phyloP scores from a whole-genome alignment of 2,888 invertebrate genomes.

The Sesamia inferens region DNA sequence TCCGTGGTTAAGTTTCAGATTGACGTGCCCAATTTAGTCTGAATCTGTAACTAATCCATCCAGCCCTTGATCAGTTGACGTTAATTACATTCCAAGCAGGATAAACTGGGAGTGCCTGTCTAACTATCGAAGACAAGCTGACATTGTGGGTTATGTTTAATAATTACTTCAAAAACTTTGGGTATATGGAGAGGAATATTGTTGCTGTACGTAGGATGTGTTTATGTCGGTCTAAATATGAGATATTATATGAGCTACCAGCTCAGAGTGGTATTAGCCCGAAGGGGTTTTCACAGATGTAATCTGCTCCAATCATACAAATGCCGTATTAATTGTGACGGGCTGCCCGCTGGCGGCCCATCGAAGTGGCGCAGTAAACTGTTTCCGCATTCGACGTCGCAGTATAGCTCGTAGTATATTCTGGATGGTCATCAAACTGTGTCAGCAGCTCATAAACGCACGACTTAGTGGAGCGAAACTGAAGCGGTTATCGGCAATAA shows the following conservation, averaged over 20 bases:
- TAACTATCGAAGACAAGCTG: conserved; percentile 56
- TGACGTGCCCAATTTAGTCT: conserved; percentile 68
- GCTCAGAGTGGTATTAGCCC: background rate
- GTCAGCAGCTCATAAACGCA: conserved; percentile 59
- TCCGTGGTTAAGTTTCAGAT: conserved; percentile 65
- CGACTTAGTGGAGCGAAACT: conserved; percentile 52
- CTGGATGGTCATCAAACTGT: conserved; percentile 48
- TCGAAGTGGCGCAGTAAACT: conserved; percentile 42
- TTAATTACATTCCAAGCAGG: conserved; percentile 59
- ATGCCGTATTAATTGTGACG: conserved; percentile 35
- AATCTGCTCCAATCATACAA: conserved; percentile 28
- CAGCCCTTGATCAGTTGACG: conserved; percentile 56
- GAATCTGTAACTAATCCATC: conserved; percentile 67
- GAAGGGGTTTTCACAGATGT: background rate
- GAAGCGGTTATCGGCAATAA: conserved; percentile 60
- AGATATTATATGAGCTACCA: no score
- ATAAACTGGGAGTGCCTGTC: conserved; percentile 49
- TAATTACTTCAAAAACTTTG: conserved; percentile 50
- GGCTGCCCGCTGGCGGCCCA: conserved; percentile 6
- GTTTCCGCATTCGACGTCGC: conserved; percentile 43
- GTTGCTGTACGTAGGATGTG: background rate
- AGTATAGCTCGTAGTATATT: conserved; percentile 50
- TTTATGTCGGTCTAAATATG: background rate
- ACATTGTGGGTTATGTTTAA: conserved; percentile 55
- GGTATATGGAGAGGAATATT: conserved; percentile 16